phyloP scores from a whole-genome alignment of 2,113 vertebrate genomes.

The Ciconia stormi region DNA sequence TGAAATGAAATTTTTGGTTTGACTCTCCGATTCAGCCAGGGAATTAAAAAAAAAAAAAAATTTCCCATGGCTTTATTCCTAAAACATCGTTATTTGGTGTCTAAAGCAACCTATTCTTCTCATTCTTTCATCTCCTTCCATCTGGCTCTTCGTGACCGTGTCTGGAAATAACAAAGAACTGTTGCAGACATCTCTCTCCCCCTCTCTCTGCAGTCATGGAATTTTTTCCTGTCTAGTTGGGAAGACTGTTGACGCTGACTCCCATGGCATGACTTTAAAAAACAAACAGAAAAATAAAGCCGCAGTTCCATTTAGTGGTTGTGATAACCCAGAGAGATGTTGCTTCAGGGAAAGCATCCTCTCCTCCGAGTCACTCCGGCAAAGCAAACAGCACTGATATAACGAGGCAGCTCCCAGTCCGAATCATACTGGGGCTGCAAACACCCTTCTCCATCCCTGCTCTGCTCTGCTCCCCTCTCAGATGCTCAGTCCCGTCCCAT shows the following conservation, averaged over 20 bases:
- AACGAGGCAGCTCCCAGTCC: background rate
- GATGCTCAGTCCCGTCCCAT: background rate
- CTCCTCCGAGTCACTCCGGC: background rate
- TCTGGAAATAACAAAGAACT: conserved; percentile 39
- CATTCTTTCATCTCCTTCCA: conserved; percentile 51
- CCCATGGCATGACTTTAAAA: background rate
- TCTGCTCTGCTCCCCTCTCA: background rate
- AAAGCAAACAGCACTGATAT: background rate
- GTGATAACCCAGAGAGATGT: background rate
- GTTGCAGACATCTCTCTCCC: background rate
- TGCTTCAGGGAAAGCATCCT: background rate
- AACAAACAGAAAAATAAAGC: conserved; percentile 27
- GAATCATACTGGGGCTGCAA: background rate
- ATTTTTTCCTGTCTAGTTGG: conserved; percentile 5
- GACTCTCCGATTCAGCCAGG: background rate
- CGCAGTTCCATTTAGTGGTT: background rate
- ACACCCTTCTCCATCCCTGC: background rate
- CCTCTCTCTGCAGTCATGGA: background rate
- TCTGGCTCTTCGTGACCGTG: background rate
- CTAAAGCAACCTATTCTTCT: conserved; percentile 31
- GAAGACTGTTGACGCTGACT: background rate
- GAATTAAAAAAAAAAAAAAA: background rate
- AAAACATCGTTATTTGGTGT: background rate
- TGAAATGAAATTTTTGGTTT: background rate
- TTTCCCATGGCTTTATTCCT: conserved; percentile 5